Conservation (phyloP, 1,140 invertebrate species). For the Nilaparvata lugens region DNA sequence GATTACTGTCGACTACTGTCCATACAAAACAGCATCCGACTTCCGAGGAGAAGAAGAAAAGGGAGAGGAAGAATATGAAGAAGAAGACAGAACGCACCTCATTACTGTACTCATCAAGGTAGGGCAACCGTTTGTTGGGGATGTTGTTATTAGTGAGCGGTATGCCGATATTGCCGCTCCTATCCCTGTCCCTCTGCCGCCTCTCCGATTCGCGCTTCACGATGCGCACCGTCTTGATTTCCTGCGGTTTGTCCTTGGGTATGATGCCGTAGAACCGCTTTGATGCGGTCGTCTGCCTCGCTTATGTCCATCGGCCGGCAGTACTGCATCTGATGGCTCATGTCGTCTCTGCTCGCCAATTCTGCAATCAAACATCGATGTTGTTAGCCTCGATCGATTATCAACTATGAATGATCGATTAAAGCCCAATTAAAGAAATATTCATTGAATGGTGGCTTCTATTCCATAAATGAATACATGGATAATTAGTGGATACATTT, state of each 20-base stretch:
- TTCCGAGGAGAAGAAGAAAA: too few species aligned
- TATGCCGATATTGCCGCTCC: conserved; percentile 40
- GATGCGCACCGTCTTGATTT: conserved; percentile 87
- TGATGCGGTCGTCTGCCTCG: conserved; percentile 48
- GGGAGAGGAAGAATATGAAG: too few species aligned
- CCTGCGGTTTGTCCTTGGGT: conserved; percentile 71
- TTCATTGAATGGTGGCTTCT: too few species aligned
- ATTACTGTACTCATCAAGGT: conserved; percentile 27
- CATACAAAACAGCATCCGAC: too few species aligned
- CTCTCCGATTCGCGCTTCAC: conserved; percentile 86
- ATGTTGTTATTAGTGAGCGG: conserved; percentile 32
- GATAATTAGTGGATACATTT: too few species aligned
- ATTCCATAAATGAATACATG: too few species aligned
- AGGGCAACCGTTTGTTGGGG: conserved; percentile 20
- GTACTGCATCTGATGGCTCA: conserved; percentile 13
- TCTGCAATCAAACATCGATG: too few species aligned
- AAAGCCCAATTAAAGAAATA: too few species aligned
- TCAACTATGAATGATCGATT: too few species aligned
- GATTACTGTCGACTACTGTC: too few species aligned
- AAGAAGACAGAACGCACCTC: too few species aligned
- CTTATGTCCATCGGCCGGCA: conserved; percentile 37
- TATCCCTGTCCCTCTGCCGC: conserved; percentile 59
- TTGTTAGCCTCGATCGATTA: too few species aligned
- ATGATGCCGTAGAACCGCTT: conserved; percentile 53
- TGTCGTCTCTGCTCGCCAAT: neutral